Conservation (phyloP, 30 jellyfish, hydroid and myxozoan species). For the Catostylus mosaicus region DNA sequence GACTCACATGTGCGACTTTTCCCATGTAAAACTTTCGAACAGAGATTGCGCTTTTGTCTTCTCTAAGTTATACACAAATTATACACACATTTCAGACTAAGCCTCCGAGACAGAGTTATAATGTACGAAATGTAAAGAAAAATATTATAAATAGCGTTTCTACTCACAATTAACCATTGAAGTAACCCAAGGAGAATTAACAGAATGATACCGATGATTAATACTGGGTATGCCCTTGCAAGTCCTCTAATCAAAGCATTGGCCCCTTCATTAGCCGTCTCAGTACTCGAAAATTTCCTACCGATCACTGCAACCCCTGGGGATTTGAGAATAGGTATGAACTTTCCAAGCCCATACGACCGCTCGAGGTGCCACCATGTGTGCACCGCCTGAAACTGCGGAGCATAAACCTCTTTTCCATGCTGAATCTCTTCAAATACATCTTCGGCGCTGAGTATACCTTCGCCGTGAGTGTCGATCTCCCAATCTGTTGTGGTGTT, state of each 20-base stretch:
- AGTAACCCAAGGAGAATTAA: constrained; percentile 9
- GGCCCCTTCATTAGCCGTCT: constrained; percentile 23
- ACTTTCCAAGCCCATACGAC: constrained; percentile 20
- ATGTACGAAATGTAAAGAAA: too few species aligned
- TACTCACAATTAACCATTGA: constrained; percentile 42
- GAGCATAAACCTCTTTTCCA: constrained; percentile 39
- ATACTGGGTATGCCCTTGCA: constrained; percentile 9
- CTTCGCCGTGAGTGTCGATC: constrained; percentile 37
- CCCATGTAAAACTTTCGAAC: neutral
- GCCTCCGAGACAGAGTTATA: too few species aligned
- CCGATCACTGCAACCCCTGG: constrained; percentile 28
- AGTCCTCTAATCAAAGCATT: neutral
- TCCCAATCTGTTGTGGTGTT: constrained; percentile 24
- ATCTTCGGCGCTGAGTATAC: constrained; percentile 21
- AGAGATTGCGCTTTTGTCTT: too few species aligned
- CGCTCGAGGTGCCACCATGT: neutral
- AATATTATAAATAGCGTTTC: too few species aligned
- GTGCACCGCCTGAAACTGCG: constrained; percentile 19
- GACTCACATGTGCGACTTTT: neutral
- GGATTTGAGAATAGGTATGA: constrained; percentile 31
- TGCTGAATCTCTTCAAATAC: constrained; percentile 19
- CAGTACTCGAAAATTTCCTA: neutral
- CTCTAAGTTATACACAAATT: too few species aligned
- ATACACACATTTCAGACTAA: too few species aligned
- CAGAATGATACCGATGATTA: neutral